Evolutionary conservation across 2,113 vertebrate species (phyloP).

Genomic region (Rhabdomys dilectus): DNA sequence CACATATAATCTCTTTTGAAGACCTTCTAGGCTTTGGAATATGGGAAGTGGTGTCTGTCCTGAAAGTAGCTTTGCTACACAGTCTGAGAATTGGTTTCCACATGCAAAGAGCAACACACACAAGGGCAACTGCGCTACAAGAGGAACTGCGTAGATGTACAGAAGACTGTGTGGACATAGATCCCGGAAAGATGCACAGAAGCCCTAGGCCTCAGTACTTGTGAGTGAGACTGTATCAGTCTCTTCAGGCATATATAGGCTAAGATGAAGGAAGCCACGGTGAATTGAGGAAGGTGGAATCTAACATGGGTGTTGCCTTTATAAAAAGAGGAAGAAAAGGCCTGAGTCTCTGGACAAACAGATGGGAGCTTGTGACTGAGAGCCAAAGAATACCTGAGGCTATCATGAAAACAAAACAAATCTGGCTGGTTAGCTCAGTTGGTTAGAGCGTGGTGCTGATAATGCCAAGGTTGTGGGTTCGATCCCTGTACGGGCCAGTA

Average conservation of each 20-base stretch:
- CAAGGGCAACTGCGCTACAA: background rate
- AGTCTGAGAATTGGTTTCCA: background rate
- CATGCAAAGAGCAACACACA: background rate
- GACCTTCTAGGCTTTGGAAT: background rate
- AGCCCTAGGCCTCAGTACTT: background rate
- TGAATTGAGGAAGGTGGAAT: background rate
- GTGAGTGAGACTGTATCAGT: background rate
- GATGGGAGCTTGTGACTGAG: background rate
- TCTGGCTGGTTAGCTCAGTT: no score
- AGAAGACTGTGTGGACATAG: no score
- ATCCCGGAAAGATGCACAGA: background rate
- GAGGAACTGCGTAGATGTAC: background rate
- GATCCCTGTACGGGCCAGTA: no score
- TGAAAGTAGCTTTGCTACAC: background rate
- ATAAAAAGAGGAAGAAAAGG: accelerated
- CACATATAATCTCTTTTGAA: background rate
- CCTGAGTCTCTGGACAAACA: background rate
- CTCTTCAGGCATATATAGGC: background rate
- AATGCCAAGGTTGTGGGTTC: no score
- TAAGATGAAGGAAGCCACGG: background rate
- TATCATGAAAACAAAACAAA: no score
- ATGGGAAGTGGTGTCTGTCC: background rate
- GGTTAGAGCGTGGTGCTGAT: no score
- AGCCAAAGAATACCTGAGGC: background rate
- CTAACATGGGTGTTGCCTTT: background rate